A percentile compares a stretch with the other conserved stretches of the same genome.
Evolutionary conservation across 2,797 vertebrate genomes (phyloP).

Genomic region (Nannoperca australis): DNA sequence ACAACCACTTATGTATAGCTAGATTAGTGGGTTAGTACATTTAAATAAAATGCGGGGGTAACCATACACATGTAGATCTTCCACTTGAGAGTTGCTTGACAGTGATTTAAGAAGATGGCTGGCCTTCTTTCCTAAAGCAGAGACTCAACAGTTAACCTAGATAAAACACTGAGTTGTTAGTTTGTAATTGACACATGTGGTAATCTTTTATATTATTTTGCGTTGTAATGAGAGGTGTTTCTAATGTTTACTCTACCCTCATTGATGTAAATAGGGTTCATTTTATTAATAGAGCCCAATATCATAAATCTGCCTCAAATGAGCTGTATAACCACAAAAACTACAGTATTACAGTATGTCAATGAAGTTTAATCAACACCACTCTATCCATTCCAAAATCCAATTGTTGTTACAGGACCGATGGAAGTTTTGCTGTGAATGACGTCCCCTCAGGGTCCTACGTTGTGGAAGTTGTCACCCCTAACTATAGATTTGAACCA

Average conservation of each 20-base stretch:
- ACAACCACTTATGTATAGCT: background rate
- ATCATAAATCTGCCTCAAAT: background rate
- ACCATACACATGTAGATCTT: background rate
- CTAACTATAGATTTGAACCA: constrained; percentile 93
- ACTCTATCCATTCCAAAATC: background rate
- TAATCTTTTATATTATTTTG: no score
- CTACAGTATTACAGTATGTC: background rate
- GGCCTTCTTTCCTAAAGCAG: no score
- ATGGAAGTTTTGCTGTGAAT: constrained; percentile 98
- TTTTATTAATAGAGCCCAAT: background rate
- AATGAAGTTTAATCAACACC: background rate
- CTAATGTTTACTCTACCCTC: background rate
- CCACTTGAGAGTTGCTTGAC: background rate
- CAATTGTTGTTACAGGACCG: constrained; percentile 84
- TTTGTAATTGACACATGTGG: background rate
- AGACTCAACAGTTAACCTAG: background rate
- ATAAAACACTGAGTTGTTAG: no score
- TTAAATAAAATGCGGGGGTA: background rate
- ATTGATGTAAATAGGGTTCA: background rate
- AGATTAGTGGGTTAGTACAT: background rate
- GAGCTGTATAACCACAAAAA: background rate
- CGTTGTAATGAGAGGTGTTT: background rate
- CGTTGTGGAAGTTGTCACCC: constrained; percentile 94
- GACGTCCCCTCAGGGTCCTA: constrained; percentile 98
- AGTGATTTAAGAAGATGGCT: background rate